Evolutionary conservation across 1,140 invertebrate species (phyloP).

Genomic region (Alviniconcha marisindica): DNA sequence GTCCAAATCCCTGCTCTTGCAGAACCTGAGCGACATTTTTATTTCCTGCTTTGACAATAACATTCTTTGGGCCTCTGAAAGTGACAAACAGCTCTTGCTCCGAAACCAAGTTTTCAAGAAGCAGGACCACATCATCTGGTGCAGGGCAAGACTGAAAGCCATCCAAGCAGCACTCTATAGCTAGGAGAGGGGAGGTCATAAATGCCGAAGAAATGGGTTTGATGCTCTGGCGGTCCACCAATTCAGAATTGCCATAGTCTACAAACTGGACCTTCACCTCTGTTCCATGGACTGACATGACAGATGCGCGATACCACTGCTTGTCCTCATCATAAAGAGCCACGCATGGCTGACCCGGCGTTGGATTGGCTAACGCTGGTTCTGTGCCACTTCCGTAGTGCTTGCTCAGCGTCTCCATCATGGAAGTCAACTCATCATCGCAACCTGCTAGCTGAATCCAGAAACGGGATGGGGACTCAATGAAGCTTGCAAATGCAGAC

Average conservation of each 20-base stretch:
- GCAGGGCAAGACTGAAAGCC: conserved; percentile 39
- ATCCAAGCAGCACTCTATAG: conserved; percentile 55
- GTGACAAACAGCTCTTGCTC: conserved; percentile 46
- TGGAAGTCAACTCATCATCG: conserved; percentile 67
- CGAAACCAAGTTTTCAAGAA: conserved; percentile 37
- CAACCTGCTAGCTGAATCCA: conserved; percentile 74
- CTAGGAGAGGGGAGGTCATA: conserved; percentile 46
- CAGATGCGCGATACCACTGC: conserved; percentile 87
- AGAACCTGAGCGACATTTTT: conserved; percentile 52
- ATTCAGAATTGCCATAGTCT: conserved; percentile 80
- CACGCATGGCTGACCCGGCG: conserved; percentile 71
- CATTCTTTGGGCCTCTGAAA: conserved; percentile 30
- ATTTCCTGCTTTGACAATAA: conserved; percentile 40
- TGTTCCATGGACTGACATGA: conserved; percentile 77
- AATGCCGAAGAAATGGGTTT: conserved; percentile 42
- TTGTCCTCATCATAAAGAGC: conserved; percentile 85
- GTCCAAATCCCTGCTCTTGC: conserved; percentile 49
- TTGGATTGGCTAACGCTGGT: conserved; percentile 19
- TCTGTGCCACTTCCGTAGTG: conserved; percentile 34
- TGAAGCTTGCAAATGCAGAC: conserved; percentile 54
- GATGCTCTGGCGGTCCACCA: conserved; percentile 34
- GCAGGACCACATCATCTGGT: conserved; percentile 37
- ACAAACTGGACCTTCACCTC: conserved; percentile 87
- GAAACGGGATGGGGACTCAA: conserved; percentile 74
- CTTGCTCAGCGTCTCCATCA: conserved; percentile 72